Conservation (phyloP, 2,797 vertebrate species). For the Mallotus villosus region DNA sequence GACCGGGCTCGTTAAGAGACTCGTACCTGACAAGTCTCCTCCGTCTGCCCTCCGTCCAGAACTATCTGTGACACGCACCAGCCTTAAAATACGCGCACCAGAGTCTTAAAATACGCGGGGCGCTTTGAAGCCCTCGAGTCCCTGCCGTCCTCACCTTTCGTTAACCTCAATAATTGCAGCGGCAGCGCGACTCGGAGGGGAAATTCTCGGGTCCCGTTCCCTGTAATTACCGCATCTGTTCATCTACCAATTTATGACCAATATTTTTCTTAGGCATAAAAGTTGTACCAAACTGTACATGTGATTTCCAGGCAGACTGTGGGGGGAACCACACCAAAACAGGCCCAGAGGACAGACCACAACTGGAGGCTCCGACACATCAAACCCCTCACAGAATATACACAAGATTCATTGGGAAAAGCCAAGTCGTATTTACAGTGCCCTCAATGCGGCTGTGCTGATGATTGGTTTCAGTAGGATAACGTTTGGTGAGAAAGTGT, state of each 20-base stretch:
- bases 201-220: slow-evolving; percentile 48
- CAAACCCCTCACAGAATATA: slow-evolving; percentile 60
- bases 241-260: slow-evolving; percentile 65
- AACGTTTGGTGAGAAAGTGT: slow-evolving; percentile 72
- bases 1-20: slow-evolving; percentile 77
- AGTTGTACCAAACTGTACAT: slow-evolving; percentile 62
- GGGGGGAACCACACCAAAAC: slow-evolving; percentile 68
- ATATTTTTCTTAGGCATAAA: slow-evolving; percentile 69
- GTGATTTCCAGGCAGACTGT: slow-evolving; percentile 61
- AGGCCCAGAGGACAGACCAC: slow-evolving; percentile 64
- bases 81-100: slow-evolving; percentile 34
- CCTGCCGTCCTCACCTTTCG: slow-evolving; percentile 46
- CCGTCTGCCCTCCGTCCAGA: slow-evolving; percentile 49
- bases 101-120: slow-evolving; percentile 34
- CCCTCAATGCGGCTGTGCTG: slow-evolving; percentile 47
- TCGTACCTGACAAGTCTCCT: slow-evolving; percentile 73
- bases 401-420: slow-evolving; percentile 66
- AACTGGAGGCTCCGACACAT: slow-evolving; percentile 61
- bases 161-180: slow-evolving; percentile 66
- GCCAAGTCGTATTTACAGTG: slow-evolving; percentile 63
- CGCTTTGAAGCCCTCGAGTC: slow-evolving; percentile 45
- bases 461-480: slow-evolving; percentile 55
- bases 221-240: slow-evolving; percentile 67
- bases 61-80: slow-evolving; percentile 43
- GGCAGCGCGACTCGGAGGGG: slow-evolving; percentile 49